Conservation (phyloP, 2,888 invertebrate genomes). For the Trachelus troglodyta region DNA sequence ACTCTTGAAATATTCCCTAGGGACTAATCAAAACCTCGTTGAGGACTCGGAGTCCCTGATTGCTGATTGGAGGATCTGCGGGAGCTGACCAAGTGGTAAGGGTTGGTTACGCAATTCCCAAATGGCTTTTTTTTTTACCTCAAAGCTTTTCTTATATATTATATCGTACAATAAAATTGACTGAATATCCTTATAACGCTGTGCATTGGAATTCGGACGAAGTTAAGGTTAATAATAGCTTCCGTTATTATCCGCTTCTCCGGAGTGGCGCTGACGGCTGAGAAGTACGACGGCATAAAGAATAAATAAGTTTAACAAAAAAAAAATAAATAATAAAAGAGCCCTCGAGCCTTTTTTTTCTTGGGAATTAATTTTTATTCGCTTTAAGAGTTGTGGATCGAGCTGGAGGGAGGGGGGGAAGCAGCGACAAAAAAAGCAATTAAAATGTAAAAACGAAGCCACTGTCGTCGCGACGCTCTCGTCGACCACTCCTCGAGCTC, state of each 20-base stretch:
- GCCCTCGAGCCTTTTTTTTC: conserved; percentile 8
- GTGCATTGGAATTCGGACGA: no score
- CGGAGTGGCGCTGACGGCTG: not conserved
- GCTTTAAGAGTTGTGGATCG: not conserved
- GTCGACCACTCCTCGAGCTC: not conserved
- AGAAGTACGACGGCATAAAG: not conserved
- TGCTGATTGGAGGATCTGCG: conserved; percentile 43
- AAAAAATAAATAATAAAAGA: no score
- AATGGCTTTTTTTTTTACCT: conserved; percentile 28
- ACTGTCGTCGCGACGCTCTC: not conserved
- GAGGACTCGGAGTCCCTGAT: conserved; percentile 33
- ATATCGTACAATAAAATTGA: no score
- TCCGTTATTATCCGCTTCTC: no score
- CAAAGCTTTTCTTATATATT: not conserved
- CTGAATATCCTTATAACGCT: no score
- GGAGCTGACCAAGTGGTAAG: conserved; percentile 41
- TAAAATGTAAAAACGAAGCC: conserved; percentile 32
- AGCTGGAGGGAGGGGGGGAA: not conserved
- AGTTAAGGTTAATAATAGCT: no score
- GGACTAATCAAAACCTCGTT: conserved; percentile 46
- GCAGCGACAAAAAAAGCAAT: conserved; percentile 31
- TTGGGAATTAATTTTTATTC: conserved; percentile 23
- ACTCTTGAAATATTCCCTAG: conserved; percentile 27
- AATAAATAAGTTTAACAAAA: conserved; percentile 18
- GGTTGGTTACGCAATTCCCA: conserved; percentile 42